Evolutionary conservation across 2,888 invertebrate species (phyloP), one percentile per base, ranked within the genome.

Genomic region (Podabrus alpinus): DNA sequence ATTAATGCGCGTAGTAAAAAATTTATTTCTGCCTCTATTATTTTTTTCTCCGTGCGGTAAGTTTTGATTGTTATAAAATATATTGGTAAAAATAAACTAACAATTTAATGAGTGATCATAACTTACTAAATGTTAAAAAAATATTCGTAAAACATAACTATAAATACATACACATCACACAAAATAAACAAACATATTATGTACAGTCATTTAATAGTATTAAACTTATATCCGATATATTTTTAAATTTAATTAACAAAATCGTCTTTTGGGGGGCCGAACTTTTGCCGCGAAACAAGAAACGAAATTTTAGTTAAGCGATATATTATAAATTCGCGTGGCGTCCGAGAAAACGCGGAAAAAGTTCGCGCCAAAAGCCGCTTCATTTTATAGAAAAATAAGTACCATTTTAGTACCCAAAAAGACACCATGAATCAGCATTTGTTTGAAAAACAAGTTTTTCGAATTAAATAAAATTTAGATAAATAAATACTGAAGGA

Each of bases 91-190:
- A 29, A 29, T 29, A 29, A 29, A 29, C 29, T 29, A 29, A 29
- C 29, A 29, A 29, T 29, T 11, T 29, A 29, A 29, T 29, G 29
- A 29, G 29, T 29, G 29, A 29, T 4, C 29, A 29, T 29, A 29
- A 29, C 29, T 29, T 62, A n/a, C 11, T 62, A 17, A 61, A 68
- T 74, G 64, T 74, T 71, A 72, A 75, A 75, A 75, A 69, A 75
- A 75, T 71, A 75, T 71, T 71, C 67, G 60, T 67, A 71, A 70
- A 74, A 74, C 74, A 45, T 71, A 73, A 72, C 69, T 76, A 76
- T 76, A 76, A 73, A 74, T 76, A 76, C 76, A 71, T 76, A 71
- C 76, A 76, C 76, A 76, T 76, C 76, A 76, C 76, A 76, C 76
- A 67, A 76, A 76, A 68, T 68, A 66, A 76, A 75, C 69, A 75